Conservation (phyloP, 2,797 vertebrate genomes). For the Peromyscus nudipes region DNA sequence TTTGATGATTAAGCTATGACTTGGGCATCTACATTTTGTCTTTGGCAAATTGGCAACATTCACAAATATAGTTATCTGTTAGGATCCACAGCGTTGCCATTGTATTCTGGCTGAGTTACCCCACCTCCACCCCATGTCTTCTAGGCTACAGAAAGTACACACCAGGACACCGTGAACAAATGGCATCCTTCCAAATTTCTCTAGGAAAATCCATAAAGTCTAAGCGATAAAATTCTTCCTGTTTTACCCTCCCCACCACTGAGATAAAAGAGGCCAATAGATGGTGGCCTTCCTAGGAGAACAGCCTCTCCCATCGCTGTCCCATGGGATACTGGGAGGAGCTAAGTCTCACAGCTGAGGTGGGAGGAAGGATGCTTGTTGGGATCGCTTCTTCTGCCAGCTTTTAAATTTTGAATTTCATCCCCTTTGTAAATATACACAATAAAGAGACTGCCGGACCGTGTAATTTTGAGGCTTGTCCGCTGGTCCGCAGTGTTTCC, state of each 20-base stretch:
- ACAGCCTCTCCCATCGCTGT: background rate
- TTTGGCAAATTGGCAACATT: background rate
- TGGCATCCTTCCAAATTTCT: background rate
- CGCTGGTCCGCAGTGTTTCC: background rate
- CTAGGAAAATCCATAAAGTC: background rate
- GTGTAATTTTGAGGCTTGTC: background rate
- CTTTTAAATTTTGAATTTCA: background rate
- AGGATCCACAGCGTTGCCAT: background rate
- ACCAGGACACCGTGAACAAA: background rate
- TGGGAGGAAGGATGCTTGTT: background rate
- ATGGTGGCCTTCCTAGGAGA: background rate
- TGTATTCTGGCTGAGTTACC: background rate
- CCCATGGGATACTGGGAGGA: background rate
- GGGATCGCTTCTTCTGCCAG: background rate
- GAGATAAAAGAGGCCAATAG: background rate
- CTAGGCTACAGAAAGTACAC: background rate
- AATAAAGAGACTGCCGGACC: background rate
- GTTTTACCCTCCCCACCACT: background rate
- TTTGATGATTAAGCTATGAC: background rate
- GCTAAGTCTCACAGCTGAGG: background rate
- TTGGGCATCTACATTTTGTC: background rate
- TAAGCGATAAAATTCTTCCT: background rate
- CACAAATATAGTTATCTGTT: background rate
- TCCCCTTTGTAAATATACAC: background rate
- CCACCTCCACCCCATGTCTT: background rate